Conservation (phyloP, 2,797 vertebrate genomes). For the Microctenopoma steveboyesi region DNA sequence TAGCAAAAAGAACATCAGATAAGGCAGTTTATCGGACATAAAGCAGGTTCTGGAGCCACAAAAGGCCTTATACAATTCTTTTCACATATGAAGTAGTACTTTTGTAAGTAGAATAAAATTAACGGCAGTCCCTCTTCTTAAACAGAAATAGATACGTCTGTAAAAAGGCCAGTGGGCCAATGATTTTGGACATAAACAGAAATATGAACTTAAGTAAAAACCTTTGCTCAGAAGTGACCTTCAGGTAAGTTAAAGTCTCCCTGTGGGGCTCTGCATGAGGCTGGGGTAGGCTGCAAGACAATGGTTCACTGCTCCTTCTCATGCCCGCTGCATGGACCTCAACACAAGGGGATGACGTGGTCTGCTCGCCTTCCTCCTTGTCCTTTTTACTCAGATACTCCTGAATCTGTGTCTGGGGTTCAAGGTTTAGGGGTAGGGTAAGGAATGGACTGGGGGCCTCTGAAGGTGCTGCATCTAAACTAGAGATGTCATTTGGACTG, state of each 20-base stretch:
- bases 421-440: slow-evolving; percentile 14
- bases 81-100: not conserved
- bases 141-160: not conserved
- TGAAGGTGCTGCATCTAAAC: slow-evolving; percentile 45
- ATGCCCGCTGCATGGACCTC: slow-evolving; percentile 40
- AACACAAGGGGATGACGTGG: slow-evolving; percentile 26
- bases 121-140: too few relatives aligned
- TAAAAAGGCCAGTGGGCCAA: not conserved
- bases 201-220: slow-evolving; percentile 38
- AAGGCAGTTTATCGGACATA: not conserved
- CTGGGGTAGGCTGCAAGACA: slow-evolving; percentile 43
- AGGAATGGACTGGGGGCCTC: slow-evolving; percentile 37
- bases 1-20: not conserved
- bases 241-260: slow-evolving; percentile 46
- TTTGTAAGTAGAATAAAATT: not conserved
- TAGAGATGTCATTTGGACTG: slow-evolving; percentile 61
- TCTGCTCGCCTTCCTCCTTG: slow-evolving; percentile 40
- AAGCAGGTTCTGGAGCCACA: too few relatives aligned
- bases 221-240: slow-evolving; percentile 70
- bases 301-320: slow-evolving; percentile 71
- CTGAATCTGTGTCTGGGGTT: slow-evolving; percentile 57
- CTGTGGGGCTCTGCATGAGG: slow-evolving; percentile 39
- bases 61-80: not conserved
- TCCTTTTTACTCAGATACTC: slow-evolving; percentile 37
- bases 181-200: slow-evolving; percentile 14